A percentile compares a stretch with the other conserved stretches of the same genome.
These are phyloP conservation scores for Oreohelix idahoensis DNA, from an alignment of 1,140 invertebrate genomes.

Conservation along the genomic window DNA sequence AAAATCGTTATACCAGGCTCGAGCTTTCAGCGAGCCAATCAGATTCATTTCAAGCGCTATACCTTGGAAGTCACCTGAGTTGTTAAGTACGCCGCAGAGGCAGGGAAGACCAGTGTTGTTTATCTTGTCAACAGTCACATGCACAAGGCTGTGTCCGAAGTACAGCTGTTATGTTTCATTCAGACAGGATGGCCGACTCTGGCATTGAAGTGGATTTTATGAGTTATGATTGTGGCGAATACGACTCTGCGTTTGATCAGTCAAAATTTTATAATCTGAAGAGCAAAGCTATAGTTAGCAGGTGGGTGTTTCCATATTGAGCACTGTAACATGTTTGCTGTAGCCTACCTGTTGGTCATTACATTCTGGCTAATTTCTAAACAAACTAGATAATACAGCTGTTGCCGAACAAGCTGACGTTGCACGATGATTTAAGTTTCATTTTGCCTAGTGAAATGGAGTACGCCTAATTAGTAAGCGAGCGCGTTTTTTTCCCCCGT, in stretches of 20 bases:
- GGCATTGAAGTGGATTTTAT: slow-evolving; percentile 36
- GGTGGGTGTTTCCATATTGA: slow-evolving; percentile 22
- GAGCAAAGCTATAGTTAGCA: slow-evolving; percentile 41
- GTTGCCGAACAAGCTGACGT: no score
- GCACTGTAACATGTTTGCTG: no score
- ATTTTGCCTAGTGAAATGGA: no score
- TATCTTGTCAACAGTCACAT: background rate
- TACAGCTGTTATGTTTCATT: slow-evolving; percentile 6
- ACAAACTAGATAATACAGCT: no score
- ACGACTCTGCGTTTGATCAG: slow-evolving; percentile 26
- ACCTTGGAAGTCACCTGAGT: background rate
- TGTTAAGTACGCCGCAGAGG: background rate
- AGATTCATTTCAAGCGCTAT: background rate
- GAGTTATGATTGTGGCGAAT: slow-evolving; percentile 5
- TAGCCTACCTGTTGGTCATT: no score
- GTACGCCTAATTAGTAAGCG: no score
- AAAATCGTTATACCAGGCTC: background rate
- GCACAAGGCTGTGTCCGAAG: background rate
- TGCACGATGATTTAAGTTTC: no score
- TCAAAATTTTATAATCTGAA: slow-evolving; percentile 33
- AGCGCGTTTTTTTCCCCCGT: no score
- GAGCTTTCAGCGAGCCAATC: background rate
- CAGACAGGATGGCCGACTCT: slow-evolving; percentile 30
- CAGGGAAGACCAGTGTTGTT: background rate
- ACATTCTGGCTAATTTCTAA: no score